Base-by-base conservation (phyloP, 2,797 vertebrate genomes). In the Amniataba percoides region DNA sequence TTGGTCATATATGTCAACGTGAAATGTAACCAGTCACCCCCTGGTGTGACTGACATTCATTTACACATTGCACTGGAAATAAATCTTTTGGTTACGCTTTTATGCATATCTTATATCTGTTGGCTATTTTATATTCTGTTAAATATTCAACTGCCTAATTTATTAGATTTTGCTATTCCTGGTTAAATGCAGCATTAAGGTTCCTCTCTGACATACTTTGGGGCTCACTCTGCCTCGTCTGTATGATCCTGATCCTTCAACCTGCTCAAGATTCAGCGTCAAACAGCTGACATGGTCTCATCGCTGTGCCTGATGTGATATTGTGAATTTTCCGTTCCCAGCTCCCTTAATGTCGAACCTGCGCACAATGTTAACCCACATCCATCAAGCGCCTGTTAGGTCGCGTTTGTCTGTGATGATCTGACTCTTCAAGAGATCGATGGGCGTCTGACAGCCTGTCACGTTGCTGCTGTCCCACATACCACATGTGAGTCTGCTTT, bases 391-490 rank as follows among this genome's bases (percentile, higher is more conserved):
- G 16, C 5, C 52, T 39, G 63, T 40, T 39, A 7, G 57, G 5
- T 23, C 6, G 62, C 39, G 45, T 70, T 71, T 60, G 23, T 59
- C 72, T 34, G 46, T 46, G 68, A 78, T 45, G 46, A 23, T 19
- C 13, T 53, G 12, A 11, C 21, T 42, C 40, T 46, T 57, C 27
- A 31, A 42, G 39, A 82, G 62, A 67, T 83, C 7, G 59, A 67
- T 82, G 61, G 55, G 52, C 25, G 3, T 76, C 74, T 58, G 66
- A 75, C 80, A 5, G 68, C 13, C 67, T 34, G 49, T 58, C 61
- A 57, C 45, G 27, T 63, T 57, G 70, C 59, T 25, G 46, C 45
- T 58, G 27, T 39, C 73, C 73, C 80, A 75, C 72, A 80, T 81
- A 83, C 78, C 81, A 59, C 57, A 3, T 0, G 42, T 11, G 21